phyloP scores from a whole-genome alignment of 2,113 vertebrate species.

The Pipa parva region DNA sequence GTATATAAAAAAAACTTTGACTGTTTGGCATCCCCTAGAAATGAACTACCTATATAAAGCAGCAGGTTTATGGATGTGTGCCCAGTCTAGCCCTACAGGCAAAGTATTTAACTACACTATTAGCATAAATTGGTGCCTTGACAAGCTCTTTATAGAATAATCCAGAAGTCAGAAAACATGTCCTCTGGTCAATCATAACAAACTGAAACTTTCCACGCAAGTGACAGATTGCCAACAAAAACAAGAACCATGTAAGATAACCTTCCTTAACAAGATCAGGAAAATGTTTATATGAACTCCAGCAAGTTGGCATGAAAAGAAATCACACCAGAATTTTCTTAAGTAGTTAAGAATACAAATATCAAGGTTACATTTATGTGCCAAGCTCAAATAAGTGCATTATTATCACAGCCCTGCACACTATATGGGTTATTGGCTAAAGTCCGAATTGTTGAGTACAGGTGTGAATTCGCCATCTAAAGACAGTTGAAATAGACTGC shows the following conservation, averaged over 20 bases:
- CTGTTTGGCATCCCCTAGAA: too few species aligned
- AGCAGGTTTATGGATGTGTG: too few species aligned
- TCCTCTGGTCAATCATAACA: slow-evolving; percentile 7
- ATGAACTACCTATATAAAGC: too few species aligned
- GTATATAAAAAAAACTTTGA: too few species aligned
- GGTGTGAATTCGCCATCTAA: too few species aligned
- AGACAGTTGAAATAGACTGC: too few species aligned
- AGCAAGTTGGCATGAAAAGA: slow-evolving; percentile 7
- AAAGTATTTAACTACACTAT: too few species aligned
- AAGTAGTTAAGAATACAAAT: neutral
- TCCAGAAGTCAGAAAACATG: neutral
- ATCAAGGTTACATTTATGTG: neutral
- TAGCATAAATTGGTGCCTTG: slow-evolving; percentile 1
- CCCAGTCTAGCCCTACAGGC: too few species aligned
- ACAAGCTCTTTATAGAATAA: neutral
- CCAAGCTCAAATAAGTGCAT: neutral
- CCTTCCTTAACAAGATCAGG: slow-evolving; percentile 22
- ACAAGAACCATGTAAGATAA: slow-evolving; percentile 5
- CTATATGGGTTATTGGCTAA: too few species aligned
- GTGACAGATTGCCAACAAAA: slow-evolving; percentile 20
- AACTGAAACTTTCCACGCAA: slow-evolving; percentile 5
- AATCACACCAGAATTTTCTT: slow-evolving; percentile 12
- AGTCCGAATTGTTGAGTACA: too few species aligned
- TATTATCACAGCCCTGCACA: neutral
- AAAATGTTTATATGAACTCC: slow-evolving; percentile 1